Conservation (phyloP, 2,113 vertebrate genomes). For the Lynx canadensis region DNA sequence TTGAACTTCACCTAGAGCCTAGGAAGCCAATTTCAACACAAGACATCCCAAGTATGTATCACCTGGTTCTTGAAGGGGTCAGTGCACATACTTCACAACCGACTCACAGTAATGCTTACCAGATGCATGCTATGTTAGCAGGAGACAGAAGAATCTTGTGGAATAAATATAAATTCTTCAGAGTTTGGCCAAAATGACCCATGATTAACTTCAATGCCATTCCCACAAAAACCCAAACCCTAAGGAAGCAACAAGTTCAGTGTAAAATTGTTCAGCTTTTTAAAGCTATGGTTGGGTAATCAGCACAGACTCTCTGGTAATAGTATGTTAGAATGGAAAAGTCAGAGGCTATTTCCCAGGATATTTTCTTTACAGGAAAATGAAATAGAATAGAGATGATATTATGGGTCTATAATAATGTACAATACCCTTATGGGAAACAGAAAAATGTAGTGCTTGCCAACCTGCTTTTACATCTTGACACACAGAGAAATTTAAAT, state of each 20-base stretch:
- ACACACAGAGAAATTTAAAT: constrained; percentile 41
- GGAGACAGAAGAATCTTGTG: neutral
- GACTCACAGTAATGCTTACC: neutral
- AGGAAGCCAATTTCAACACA: neutral
- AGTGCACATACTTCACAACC: no score
- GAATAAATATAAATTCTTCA: constrained; percentile 50
- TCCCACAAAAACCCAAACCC: neutral
- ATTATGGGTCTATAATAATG: constrained; percentile 39
- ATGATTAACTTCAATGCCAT: constrained; percentile 54
- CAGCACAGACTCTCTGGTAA: neutral
- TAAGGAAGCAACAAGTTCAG: neutral
- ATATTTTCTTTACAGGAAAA: constrained; percentile 63
- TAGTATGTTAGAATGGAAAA: constrained; percentile 59
- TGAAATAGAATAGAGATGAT: constrained; percentile 51
- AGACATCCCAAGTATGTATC: neutral
- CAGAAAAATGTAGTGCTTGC: constrained; percentile 8
- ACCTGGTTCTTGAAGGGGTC: neutral
- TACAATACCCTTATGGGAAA: constrained; percentile 22
- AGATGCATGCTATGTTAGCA: neutral
- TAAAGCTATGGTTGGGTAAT: constrained; percentile 24
- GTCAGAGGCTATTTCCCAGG: constrained; percentile 59
- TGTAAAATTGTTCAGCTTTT: constrained; percentile 44
- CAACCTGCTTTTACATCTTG: neutral
- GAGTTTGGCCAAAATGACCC: constrained; percentile 16
- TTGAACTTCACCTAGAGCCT: neutral